A percentile compares a stretch with the other conserved stretches of the same genome.
phyloP scores from a whole-genome alignment of 2,113 vertebrate genomes.

The Tachysurus vachellii region DNA sequence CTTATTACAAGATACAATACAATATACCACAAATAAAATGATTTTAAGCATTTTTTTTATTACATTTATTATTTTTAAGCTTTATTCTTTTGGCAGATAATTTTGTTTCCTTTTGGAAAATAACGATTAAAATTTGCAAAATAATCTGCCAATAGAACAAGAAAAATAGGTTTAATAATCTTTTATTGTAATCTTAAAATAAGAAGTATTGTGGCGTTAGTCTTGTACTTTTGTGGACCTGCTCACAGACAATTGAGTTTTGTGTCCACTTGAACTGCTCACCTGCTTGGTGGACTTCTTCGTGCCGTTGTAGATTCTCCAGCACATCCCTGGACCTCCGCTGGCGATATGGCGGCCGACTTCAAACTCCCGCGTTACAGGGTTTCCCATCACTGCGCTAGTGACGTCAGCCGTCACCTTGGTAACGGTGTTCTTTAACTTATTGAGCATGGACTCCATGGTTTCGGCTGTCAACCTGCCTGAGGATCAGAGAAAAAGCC shows the following conservation, averaged over 20 bases:
- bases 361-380: conserved; percentile 95
- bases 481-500: not conserved
- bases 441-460: conserved; percentile 99
- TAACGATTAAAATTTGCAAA: too few species aligned
- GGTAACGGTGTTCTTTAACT: conserved; percentile 95
- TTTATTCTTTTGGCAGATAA: too few species aligned
- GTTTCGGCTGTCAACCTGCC: conserved; percentile 54
- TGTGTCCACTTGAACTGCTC: not conserved
- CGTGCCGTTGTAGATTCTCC: conserved; percentile 97
- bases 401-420: conserved; percentile 98
- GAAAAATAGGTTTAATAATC: too few species aligned
- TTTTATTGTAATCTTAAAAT: too few species aligned
- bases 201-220: not conserved
- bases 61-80: too few species aligned
- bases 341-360: conserved; percentile 95
- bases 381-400: conserved; percentile 98
- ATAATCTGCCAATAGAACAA: too few species aligned
- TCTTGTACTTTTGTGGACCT: not conserved
- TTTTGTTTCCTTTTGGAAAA: too few species aligned
- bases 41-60: too few species aligned
- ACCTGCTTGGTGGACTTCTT: conserved; percentile 99
- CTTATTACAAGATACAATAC: too few species aligned
- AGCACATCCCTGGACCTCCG: conserved; percentile 89
- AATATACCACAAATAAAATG: too few species aligned
- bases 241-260: not conserved